Base-by-base conservation (phyloP, 1,140 invertebrate species). In the Polypedilum pembai region DNA sequence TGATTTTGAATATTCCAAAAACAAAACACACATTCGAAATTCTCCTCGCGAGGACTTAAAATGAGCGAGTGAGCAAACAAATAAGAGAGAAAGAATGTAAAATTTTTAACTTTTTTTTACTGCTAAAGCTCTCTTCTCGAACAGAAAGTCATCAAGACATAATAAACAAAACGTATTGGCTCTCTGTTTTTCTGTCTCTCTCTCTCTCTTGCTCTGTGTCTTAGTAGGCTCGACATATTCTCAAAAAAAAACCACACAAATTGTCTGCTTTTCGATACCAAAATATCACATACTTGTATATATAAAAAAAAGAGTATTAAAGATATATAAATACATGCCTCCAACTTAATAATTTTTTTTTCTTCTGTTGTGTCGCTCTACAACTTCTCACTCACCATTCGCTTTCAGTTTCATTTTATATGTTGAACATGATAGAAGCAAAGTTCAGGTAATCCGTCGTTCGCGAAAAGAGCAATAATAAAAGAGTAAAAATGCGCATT, bases 341-440 rank as follows among this genome's bases (percentile, higher is more conserved):
- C 33, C n/a, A 73, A 73, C n/a, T 41, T 24, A 73, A 41, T 24
- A 41, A 18, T 41, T 73, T 45, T 18, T 41, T 17, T 56, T 56
- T 56, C 45, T 56, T 56, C 45, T 56, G 45, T 56, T 56, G 45
- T 56, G 45, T 56, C 45, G 45, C 45, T 56, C 45, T 56, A 56
- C 45, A 56, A 56, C 45, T 56, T 73, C 40, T 40, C 41, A 45
- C 73, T 40, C 40, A 40, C 74, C 74, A 66, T 72, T 74, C 74
- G 74, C 74, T 74, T 74, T 74, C 74, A 74, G 74, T 74, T 74
- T 74, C 74, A 66, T 69, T 74, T 69, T 41, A 74, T 40, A 63
- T 63, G 65, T 63, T 21, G 56, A 74, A 63, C 33, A 33, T 17
- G 74, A 15, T 63, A 74, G 74, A 69, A 69, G 65, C 65, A 69